Evolutionary conservation across 2,888 invertebrate species (phyloP).

Genomic region (Brachylomia viminalis): DNA sequence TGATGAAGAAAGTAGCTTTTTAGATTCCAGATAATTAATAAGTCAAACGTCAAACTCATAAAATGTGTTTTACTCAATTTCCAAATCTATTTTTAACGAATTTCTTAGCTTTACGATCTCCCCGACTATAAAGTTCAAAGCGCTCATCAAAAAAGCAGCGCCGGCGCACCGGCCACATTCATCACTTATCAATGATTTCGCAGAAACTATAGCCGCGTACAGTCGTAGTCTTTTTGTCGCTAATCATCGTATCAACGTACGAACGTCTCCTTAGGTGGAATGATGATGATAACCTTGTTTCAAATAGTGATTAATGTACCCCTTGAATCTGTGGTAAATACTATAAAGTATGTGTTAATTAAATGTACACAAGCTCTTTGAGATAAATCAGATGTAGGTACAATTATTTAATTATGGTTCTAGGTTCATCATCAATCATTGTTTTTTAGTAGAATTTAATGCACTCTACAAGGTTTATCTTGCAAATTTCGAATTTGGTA

Average conservation of each 20-base stretch:
- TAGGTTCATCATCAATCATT: background rate
- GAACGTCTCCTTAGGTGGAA: constrained; percentile 22
- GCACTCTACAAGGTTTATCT: background rate
- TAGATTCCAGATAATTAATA: no score
- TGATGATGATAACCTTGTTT: constrained; percentile 21
- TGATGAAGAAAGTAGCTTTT: no score
- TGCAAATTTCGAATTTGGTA: background rate
- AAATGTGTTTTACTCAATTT: background rate
- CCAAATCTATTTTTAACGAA: background rate
- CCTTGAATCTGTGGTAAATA: constrained; percentile 34
- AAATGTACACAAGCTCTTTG: constrained; percentile 14
- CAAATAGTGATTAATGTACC: constrained; percentile 35
- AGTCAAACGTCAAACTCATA: no score
- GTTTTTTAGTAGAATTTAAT: constrained; percentile 3
- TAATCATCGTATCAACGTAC: constrained; percentile 42
- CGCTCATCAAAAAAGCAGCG: constrained; percentile 56
- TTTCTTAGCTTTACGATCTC: constrained; percentile 26
- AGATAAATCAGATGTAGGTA: constrained; percentile 16
- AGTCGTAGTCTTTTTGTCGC: constrained; percentile 35
- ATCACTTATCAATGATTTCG: constrained; percentile 67
- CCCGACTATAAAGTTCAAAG: constrained; percentile 50
- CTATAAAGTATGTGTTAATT: constrained; percentile 35
- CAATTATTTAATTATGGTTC: constrained; percentile 11
- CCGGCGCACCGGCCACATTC: constrained; percentile 54
- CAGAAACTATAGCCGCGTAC: constrained; percentile 53